Evolutionary conservation across 37 sponge, comb jelly and placozoan species (phyloP), one percentile per base, ranked within the genome.

Genomic region (Halichondria panicea): DNA sequence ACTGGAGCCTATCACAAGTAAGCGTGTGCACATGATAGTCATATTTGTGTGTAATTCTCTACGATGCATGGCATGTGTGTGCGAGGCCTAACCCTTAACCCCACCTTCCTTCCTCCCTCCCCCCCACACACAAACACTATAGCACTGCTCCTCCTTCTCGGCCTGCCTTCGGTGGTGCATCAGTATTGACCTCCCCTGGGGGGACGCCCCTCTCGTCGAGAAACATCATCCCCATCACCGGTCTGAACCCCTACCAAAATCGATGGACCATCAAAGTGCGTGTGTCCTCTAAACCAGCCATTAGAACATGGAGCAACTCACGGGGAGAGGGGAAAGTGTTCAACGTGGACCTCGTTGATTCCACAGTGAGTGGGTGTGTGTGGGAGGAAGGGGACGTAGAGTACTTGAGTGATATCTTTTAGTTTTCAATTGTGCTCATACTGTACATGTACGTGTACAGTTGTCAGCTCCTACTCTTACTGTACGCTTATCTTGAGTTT

Each of bases 191-290:
- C 39, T 55, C 57, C 3, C 40, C 13, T 1, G 65, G 72, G 0
- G 33, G 71, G 12, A 48, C 52, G 13, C 52, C 11, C 13, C 58
- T 72, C 4, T 68, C 58, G 32, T 59, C 58, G 57, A 41, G 46
- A 21, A 62, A 34, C 28, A 22, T 68, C 77, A 60, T 84, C 60
- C 96, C 96, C 55, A 96, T 96, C 40, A 53, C 64, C 28, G 79
- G 84, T 40, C 83, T 96, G 45, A 96, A 78, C 66, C 93, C 96
- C 34, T 96, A 92, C 64, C 96, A 96, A 81, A 85, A 80, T 73
- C 88, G 81, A 82, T 95, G 96, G 96, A 95, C 96, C n/a, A 91
- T 95, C 27, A 72, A 89, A 43, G 92, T 72, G 18, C 78, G 97
- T 41, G 90, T 94, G 24, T 66, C 90, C 0, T 66, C 90, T 35